Evolutionary conservation across 2,113 vertebrate species (phyloP).

Genomic region (Procavia capensis): DNA sequence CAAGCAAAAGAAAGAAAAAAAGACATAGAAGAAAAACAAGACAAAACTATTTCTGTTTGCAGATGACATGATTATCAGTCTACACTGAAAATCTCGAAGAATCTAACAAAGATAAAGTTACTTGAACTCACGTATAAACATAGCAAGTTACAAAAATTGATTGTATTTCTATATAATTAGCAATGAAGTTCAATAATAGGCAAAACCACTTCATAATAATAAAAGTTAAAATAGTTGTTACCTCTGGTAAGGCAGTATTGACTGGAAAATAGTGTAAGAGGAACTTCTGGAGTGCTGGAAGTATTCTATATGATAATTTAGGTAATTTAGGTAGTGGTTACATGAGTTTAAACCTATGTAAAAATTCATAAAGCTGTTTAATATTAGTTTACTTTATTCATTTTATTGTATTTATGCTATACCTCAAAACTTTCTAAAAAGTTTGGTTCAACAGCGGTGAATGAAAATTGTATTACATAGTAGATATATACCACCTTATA

Average conservation of each 20-base stretch:
- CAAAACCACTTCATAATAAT: not conserved
- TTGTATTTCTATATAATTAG: not conserved
- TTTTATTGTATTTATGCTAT: not conserved
- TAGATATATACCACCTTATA: not conserved
- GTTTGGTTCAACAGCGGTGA: not conserved
- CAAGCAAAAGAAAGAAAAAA: not conserved
- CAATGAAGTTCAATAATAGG: constrained; percentile 11
- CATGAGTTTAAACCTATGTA: not conserved
- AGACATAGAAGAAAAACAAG: not conserved
- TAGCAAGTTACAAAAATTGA: constrained; percentile 2
- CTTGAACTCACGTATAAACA: constrained; percentile 1
- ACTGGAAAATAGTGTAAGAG: not conserved
- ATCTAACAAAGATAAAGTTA: not conserved
- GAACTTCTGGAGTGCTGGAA: not conserved
- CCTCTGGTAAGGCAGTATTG: not conserved
- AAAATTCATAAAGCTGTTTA: constrained; percentile 9
- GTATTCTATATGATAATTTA: no score
- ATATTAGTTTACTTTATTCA: constrained; percentile 9
- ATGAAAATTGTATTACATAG: constrained; percentile 13
- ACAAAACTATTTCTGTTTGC: not conserved
- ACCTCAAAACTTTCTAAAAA: not conserved
- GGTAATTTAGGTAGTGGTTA: no score
- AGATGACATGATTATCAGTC: not conserved
- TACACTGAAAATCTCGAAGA: not conserved
- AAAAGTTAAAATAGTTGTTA: constrained; percentile 41